phyloP scores from a whole-genome alignment of 2,888 invertebrate species.

The Spatulosminthurus flaviceps region DNA sequence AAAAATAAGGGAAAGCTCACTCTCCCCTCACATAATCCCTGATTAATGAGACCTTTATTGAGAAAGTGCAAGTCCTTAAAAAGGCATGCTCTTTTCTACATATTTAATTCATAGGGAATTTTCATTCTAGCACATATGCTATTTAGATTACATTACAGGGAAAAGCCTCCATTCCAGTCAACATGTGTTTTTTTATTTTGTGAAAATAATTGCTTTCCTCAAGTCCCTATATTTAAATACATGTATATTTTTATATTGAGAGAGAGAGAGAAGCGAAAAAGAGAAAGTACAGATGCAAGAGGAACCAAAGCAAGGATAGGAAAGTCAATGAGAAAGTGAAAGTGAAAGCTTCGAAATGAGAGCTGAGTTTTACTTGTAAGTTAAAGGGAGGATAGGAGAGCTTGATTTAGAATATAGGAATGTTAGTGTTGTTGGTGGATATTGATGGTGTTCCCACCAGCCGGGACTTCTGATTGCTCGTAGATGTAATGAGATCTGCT shows the following conservation, averaged over 20 bases:
- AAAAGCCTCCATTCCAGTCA: neutral
- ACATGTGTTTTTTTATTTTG: conserved; percentile 24
- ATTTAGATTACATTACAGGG: neutral
- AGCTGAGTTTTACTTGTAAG: no score
- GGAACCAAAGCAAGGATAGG: neutral
- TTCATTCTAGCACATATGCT: no score
- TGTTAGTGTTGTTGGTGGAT: conserved; percentile 39
- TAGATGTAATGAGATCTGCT: conserved; percentile 55
- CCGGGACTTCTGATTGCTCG: conserved; percentile 51
- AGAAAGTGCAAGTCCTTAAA: neutral
- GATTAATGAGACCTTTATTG: conserved; percentile 25
- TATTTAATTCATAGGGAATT: no score
- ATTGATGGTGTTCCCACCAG: conserved; percentile 40
- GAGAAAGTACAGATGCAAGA: neutral
- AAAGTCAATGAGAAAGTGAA: neutral
- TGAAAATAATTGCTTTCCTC: conserved; percentile 27
- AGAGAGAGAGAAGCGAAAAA: neutral
- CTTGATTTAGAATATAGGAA: conserved; percentile 38
- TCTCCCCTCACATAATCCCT: neutral
- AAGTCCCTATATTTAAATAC: neutral
- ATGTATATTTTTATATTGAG: neutral
- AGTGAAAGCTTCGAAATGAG: neutral
- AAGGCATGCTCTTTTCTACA: neutral
- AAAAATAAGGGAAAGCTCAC: neutral
- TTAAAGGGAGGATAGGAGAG: conserved; percentile 9